Conservation (phyloP, 2,888 invertebrate species). For the Lepas anatifera region DNA sequence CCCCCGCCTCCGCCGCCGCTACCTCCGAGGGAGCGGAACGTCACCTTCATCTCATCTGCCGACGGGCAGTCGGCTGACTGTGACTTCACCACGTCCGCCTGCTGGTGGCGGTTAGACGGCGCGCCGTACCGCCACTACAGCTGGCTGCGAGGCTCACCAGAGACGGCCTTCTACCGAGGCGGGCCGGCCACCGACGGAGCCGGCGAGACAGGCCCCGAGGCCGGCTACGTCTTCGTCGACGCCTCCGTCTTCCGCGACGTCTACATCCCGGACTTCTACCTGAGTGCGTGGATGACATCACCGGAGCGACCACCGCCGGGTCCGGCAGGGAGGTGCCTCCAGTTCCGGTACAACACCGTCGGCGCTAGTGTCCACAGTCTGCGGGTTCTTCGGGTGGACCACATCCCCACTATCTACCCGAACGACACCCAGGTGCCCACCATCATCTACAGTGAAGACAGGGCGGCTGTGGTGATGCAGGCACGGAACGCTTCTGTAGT, state of each 20-base stretch:
- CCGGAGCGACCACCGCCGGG: background rate
- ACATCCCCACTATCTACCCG: background rate
- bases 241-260: constrained; percentile 2
- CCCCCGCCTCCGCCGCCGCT: no score
- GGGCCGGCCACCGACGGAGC: background rate
- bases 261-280: background rate
- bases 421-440: background rate
- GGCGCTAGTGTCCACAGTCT: background rate
- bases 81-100: background rate
- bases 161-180: background rate
- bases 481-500: no score
- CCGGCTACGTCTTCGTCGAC: constrained; percentile 7
- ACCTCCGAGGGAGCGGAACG: no score
- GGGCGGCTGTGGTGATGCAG: background rate
- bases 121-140: constrained; percentile 8
- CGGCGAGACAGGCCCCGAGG: no score
- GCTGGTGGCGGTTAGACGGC: background rate
- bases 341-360: background rate
- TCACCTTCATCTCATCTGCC: no score
- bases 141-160: background rate
- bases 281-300: constrained; percentile 6
- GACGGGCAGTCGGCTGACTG: background rate
- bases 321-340: background rate
- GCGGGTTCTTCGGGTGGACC: background rate
- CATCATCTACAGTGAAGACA: background rate